These are phyloP conservation scores for Agriotes lineatus DNA, from an alignment of 2,888 invertebrate genomes.

Conservation along the genomic window DNA sequence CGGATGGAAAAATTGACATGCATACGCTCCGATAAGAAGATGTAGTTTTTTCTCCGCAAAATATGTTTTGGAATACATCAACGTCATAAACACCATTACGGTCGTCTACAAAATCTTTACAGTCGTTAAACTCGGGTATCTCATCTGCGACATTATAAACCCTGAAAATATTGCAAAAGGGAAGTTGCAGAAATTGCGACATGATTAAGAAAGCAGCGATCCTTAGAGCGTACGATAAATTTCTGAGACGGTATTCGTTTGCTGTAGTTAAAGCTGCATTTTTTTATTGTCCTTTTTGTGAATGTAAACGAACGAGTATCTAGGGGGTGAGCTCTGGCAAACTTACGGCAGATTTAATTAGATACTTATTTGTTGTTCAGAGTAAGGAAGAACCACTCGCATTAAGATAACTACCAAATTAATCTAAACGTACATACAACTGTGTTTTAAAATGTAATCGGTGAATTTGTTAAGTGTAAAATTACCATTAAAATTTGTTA, in stretches of 20 bases:
- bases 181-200: conserved; percentile 10
- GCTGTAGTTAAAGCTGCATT: no score
- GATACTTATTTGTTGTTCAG: no score
- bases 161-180: conserved; percentile 12
- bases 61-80: conserved; percentile 14
- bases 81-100: conserved; percentile 22
- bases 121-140: conserved; percentile 22
- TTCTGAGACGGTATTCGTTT: background rate
- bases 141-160: conserved; percentile 6
- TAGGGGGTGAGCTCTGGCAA: no score
- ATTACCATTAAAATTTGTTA: no score
- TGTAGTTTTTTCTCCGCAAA: background rate
- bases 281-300: no score
- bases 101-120: conserved; percentile 19
- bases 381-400: no score
- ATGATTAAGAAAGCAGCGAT: conserved; percentile 4
- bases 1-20: background rate
- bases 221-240: background rate
- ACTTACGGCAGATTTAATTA: no score
- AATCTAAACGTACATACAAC: no score
- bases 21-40: conserved; percentile 5
- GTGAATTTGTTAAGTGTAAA: no score
- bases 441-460: no score
- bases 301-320: no score
- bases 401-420: no score